Percentiles rank a stretch among this genome's conserved stretches.
phyloP scores from a whole-genome alignment of 2,797 vertebrate genomes.

The Cryptoprocta ferox region DNA sequence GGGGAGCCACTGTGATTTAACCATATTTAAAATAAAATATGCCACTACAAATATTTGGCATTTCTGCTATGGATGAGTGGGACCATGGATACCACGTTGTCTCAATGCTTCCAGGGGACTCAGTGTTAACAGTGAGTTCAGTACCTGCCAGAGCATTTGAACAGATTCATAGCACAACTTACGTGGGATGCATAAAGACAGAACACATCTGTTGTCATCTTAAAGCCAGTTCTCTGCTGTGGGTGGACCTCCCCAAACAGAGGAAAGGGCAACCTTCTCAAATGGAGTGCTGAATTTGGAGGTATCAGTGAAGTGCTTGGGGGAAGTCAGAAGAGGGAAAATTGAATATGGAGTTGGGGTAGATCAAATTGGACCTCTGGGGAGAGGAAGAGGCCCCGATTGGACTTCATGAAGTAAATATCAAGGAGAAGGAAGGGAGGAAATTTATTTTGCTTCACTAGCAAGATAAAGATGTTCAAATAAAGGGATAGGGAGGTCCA shows the following conservation, averaged over 20 bases:
- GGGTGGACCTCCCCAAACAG: neutral
- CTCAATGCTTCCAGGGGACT: neutral
- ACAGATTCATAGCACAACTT: neutral
- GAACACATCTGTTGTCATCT: neutral
- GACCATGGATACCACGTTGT: neutral
- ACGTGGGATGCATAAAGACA: neutral
- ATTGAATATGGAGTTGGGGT: neutral
- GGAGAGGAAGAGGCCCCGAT: neutral
- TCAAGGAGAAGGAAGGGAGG: neutral
- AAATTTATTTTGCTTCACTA: slow-evolving; percentile 16
- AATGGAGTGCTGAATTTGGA: neutral
- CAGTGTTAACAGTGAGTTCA: neutral
- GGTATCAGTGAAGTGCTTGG: neutral
- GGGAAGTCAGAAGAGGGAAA: neutral
- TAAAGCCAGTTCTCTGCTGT: neutral
- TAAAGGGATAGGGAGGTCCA: neutral
- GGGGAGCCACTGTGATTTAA: neutral
- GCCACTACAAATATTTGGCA: neutral
- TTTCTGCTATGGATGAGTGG: neutral
- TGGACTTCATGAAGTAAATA: neutral
- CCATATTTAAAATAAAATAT: neutral
- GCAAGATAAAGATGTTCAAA: neutral
- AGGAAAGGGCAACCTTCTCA: neutral
- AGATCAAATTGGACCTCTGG: neutral
- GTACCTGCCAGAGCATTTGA: neutral